These are phyloP conservation scores for Drosophila funebris DNA, from an alignment of 1,140 invertebrate genomes.

Conservation along the genomic window DNA sequence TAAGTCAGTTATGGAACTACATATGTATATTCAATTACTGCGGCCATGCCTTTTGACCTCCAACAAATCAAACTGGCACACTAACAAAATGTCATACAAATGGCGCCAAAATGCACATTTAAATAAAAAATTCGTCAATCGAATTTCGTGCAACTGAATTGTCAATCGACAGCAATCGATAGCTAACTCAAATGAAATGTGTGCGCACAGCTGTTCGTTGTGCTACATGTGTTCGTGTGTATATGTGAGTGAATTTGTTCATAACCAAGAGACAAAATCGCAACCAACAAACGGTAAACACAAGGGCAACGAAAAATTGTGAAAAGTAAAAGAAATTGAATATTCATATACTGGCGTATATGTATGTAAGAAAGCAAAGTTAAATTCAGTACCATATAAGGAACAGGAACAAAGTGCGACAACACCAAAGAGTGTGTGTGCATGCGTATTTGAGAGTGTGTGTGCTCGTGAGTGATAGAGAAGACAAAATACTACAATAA, in stretches of 20 bases:
- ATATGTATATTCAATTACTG: not conserved
- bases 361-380: not conserved
- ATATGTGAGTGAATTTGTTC: slow-evolving; percentile 58
- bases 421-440: slow-evolving; percentile 16
- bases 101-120: slow-evolving; percentile 5
- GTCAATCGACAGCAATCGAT: slow-evolving; percentile 19
- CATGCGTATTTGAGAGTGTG: slow-evolving; percentile 20
- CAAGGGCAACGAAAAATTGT: not conserved
- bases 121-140: not conserved
- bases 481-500: slow-evolving; percentile 6
- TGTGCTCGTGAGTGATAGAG: slow-evolving; percentile 22
- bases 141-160: not conserved
- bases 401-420: slow-evolving; percentile 33
- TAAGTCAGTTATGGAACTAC: too few relatives aligned
- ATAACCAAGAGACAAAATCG: slow-evolving; percentile 48
- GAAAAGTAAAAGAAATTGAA: slow-evolving; percentile 38
- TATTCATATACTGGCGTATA: slow-evolving; percentile 24
- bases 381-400: slow-evolving; percentile 11
- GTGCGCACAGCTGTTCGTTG: slow-evolving; percentile 54
- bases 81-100: not conserved
- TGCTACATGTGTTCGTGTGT: slow-evolving; percentile 30
- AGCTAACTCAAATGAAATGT: not conserved
- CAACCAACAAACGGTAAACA: not conserved
- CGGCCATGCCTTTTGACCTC: not conserved
- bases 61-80: not conserved